Conservation (phyloP, 2,888 invertebrate genomes). For the Mythimna ferrago region DNA sequence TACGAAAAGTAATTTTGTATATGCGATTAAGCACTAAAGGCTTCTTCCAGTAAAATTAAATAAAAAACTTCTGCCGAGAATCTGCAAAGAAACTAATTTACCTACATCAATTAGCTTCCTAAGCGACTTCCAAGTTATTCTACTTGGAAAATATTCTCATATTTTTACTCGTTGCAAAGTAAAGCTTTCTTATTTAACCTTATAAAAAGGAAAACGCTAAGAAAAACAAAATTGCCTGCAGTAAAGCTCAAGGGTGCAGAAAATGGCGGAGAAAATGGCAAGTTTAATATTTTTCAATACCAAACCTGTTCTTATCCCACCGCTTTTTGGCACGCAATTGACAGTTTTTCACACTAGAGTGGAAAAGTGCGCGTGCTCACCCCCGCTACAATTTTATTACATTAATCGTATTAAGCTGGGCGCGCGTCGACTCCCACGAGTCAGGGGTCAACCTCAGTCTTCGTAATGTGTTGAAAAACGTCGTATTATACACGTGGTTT, state of each 20-base stretch:
- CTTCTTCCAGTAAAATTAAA: neutral
- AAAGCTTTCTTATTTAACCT: slow-evolving; percentile 21
- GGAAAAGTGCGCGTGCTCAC: too few species aligned
- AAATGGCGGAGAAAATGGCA: neutral
- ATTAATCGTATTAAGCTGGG: too few species aligned
- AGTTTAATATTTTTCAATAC: slow-evolving; percentile 11
- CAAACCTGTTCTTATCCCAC: too few species aligned
- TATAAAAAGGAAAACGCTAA: slow-evolving; percentile 5
- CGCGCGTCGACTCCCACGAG: too few species aligned
- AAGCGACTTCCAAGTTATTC: slow-evolving; percentile 1
- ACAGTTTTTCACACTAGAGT: too few species aligned
- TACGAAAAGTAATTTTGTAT: too few species aligned
- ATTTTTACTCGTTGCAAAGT: neutral
- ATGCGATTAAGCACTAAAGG: neutral
- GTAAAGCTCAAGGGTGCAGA: slow-evolving; percentile 29
- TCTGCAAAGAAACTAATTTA: slow-evolving; percentile 21
- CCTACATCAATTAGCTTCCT: slow-evolving; percentile 2
- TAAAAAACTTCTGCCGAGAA: slow-evolving; percentile 1
- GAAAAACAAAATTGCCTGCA: neutral
- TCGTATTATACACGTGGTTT: too few species aligned
- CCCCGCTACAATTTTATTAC: too few species aligned
- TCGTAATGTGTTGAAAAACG: too few species aligned
- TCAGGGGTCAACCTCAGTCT: too few species aligned
- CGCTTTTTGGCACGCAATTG: too few species aligned
- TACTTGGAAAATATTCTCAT: slow-evolving; percentile 1